These are phyloP conservation scores for Garra rufa DNA, from an alignment of 2,113 vertebrate species.

Conservation along the genomic window DNA sequence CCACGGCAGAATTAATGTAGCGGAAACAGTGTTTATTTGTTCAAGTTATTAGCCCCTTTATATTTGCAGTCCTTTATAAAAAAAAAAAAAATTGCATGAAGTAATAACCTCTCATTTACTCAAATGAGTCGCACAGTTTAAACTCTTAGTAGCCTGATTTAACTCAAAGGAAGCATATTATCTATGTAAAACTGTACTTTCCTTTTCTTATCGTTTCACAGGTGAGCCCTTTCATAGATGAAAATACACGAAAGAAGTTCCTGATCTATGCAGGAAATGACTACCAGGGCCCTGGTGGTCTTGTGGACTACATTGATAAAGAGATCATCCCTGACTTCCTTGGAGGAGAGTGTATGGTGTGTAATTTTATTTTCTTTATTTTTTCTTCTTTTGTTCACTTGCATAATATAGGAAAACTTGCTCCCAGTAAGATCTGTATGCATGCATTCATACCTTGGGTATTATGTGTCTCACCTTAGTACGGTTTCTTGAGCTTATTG, in stretches of 20 bases:
- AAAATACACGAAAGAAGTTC: conserved; percentile 96
- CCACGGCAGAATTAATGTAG: too few species aligned
- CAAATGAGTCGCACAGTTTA: neutral
- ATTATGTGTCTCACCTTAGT: neutral
- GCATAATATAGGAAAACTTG: neutral
- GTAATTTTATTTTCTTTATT: conserved; percentile 59
- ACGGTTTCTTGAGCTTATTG: neutral
- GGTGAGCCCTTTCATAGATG: conserved; percentile 97
- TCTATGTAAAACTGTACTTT: neutral
- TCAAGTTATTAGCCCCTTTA: neutral
- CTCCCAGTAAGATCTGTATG: neutral
- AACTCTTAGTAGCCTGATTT: neutral
- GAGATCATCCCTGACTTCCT: conserved; percentile 97
- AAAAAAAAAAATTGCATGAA: neutral
- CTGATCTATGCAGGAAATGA: conserved; percentile 98
- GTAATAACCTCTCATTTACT: neutral
- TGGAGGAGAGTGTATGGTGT: conserved; percentile 94
- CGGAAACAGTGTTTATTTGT: neutral
- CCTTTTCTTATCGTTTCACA: conserved; percentile 52
- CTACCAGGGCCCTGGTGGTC: conserved; percentile 94
- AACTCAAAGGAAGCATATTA: neutral
- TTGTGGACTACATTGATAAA: conserved; percentile 95
- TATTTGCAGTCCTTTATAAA: neutral
- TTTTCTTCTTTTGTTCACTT: too few species aligned
- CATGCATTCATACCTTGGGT: neutral